A percentile compares a stretch with the other conserved stretches of the same genome.
Evolutionary conservation across 2,113 vertebrate genomes (phyloP).

Genomic region (Chamaea fasciata): DNA sequence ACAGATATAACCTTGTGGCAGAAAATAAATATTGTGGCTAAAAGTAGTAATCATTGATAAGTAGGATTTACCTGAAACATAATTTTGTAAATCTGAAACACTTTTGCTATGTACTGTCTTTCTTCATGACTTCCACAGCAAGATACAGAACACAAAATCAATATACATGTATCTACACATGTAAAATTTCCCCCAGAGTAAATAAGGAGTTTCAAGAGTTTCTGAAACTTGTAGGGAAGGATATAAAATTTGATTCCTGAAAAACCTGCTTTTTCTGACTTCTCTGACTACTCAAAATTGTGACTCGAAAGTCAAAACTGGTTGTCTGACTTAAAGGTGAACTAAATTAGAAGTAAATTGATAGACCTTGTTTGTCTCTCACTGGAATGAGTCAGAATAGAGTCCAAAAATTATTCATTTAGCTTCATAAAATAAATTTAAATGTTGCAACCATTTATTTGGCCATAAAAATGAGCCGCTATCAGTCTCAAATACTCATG

Average conservation of each 20-base stretch:
- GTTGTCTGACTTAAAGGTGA: not conserved
- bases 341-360: not conserved
- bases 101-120: accelerated
- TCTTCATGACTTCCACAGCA: not conserved
- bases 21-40: not conserved
- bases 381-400: not conserved
- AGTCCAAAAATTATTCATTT: not conserved
- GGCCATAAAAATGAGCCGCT: not conserved
- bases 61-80: not conserved
- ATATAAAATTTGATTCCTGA: not conserved
- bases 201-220: not conserved
- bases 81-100: not conserved
- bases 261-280: not conserved
- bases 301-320: not conserved
- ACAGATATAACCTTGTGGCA: not conserved
- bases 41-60: not conserved
- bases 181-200: not conserved
- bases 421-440: not conserved
- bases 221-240: not conserved
- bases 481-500: not conserved
- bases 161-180: not conserved
- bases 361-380: not conserved
- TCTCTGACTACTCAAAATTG: not conserved
- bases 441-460: not conserved
- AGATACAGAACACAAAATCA: not conserved